Base-by-base conservation (phyloP, 2,797 vertebrate genomes). In the Girardinus metallicus region DNA sequence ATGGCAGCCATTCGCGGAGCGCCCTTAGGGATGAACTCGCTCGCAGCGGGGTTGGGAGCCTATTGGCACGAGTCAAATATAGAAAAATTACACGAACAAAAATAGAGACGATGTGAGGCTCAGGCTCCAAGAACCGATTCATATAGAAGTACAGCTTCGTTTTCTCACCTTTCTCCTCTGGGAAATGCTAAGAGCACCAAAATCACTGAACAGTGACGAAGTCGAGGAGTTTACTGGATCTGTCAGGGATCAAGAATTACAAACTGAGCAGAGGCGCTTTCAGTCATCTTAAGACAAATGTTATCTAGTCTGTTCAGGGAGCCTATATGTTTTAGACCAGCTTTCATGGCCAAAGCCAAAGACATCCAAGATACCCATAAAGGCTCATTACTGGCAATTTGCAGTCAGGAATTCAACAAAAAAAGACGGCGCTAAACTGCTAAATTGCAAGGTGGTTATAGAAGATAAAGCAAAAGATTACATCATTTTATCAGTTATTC, bases 11-110 rank as follows among this genome's bases (percentile, higher is more conserved):
- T 96, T 83, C 97, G 97, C 81, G 98, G 97, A 89, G 97, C 96
- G 95, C 97, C 99, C 95, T 99, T 99, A 79, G 99, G 99, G 93
- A 99, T 97, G 93, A 99, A 99, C 89, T 99, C 99, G 82, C 94
- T 99, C 93, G 99, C 99, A 93, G 98, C 92, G 70, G 99, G 99
- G 93, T 99, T 99, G 92, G 98, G 99, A 95, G 97, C 94, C 98
- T 99, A 92, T 93, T 73, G 8, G 18, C 7, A 78, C 79, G 49
- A 29, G 1, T 41, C 43, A 80, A 68, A 85, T 31, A 83, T 26
- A 8, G 0, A 81, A 66, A 0, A 78, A 47, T 68, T 16, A 72
- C 12, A 77, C 57, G 1, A 79, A 55, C n/a, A 57, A 70, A 55
- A 68, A 44, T 15, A 7, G 36, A 16, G 5, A 36, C 6, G 18